Percentiles rank a stretch among this genome's conserved stretches.
Conservation (phyloP, 2,797 vertebrate species). For the Xenops minutus region DNA sequence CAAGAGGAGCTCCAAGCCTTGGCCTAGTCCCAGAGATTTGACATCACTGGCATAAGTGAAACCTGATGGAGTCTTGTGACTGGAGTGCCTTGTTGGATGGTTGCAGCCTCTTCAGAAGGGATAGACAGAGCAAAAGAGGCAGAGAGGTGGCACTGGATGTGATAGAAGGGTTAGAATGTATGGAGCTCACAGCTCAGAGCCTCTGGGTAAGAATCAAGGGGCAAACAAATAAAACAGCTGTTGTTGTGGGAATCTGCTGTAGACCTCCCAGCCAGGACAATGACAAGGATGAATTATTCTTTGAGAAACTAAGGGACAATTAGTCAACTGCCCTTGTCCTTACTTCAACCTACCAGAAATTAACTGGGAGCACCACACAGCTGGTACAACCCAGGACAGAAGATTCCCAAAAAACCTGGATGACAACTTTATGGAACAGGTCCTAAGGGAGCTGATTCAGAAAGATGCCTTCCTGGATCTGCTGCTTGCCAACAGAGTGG, state of each 20-base stretch:
- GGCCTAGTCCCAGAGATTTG: not conserved
- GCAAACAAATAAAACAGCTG: not conserved
- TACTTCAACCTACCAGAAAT: not conserved
- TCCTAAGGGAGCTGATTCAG: not conserved
- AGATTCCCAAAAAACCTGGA: not conserved
- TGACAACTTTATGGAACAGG: not conserved
- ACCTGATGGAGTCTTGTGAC: not conserved
- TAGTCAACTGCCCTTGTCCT: not conserved
- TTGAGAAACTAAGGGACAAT: not conserved
- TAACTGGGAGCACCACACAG: not conserved
- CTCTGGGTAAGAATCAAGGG: not conserved
- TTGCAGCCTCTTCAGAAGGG: not conserved
- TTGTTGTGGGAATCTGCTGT: not conserved
- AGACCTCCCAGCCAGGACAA: not conserved
- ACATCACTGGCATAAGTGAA: not conserved
- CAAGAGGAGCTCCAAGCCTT: not conserved
- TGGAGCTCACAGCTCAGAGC: not conserved
- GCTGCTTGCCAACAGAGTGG: not conserved
- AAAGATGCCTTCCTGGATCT: not conserved
- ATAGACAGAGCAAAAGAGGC: not conserved
- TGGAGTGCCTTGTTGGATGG: not conserved
- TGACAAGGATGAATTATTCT: not conserved
- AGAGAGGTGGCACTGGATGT: not conserved
- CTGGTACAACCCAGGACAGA: not conserved
- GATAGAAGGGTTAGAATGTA: not conserved